phyloP scores from a whole-genome alignment of 2,797 vertebrate genomes.

The Lithobates sylvaticus region DNA sequence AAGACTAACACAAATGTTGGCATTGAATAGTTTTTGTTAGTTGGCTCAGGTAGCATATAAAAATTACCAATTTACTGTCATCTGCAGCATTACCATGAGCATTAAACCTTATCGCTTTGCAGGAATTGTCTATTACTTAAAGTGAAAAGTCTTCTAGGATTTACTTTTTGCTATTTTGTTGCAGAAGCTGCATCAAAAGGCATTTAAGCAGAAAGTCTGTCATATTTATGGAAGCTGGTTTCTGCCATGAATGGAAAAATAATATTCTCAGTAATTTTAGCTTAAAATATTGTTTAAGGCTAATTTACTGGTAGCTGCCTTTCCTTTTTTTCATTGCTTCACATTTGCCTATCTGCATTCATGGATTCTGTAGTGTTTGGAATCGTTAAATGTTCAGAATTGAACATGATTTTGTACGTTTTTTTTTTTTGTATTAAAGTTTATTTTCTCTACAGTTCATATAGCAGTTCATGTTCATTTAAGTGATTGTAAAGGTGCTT shows the following conservation, averaged over 20 bases:
- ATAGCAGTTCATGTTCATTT: too few relatives aligned
- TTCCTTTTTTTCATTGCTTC: conserved; percentile 12
- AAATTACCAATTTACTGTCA: conserved; percentile 20
- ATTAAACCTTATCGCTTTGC: conserved; percentile 25
- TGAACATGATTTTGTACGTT: too few relatives aligned
- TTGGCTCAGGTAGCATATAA: background rate
- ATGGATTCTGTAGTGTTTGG: background rate
- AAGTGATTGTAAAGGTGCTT: too few relatives aligned
- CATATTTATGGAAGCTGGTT: conserved; percentile 18
- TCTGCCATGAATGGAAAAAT: conserved; percentile 16
- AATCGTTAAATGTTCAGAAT: too few relatives aligned
- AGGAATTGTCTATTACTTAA: conserved; percentile 19
- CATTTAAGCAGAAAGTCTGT: conserved; percentile 30
- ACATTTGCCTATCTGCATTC: background rate
- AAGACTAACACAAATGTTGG: background rate
- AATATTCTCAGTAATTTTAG: conserved; percentile 21
- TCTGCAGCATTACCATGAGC: background rate
- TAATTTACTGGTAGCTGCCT: background rate
- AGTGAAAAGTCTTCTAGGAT: conserved; percentile 25
- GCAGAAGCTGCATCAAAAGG: background rate
- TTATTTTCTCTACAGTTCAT: too few relatives aligned
- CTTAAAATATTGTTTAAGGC: conserved; percentile 7
- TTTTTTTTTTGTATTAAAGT: too few relatives aligned
- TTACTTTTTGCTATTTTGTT: conserved; percentile 14
- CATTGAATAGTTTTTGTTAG: background rate